phyloP scores from a whole-genome alignment of 2,797 vertebrate species.

The Lagorchestes hirsutus region DNA sequence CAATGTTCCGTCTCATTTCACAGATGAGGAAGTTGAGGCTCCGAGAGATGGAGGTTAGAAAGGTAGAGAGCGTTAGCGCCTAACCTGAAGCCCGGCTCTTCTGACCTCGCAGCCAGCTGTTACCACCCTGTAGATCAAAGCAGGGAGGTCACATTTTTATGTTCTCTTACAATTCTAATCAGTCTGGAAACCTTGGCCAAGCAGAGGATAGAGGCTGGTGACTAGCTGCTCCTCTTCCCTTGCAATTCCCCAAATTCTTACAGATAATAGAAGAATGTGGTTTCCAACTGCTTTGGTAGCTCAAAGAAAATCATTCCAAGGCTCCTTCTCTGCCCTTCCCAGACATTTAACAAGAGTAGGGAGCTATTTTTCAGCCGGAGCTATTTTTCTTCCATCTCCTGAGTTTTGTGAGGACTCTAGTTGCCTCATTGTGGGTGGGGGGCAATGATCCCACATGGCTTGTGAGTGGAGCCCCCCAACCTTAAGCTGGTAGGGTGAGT shows the following conservation, averaged over 20 bases:
- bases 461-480: background rate
- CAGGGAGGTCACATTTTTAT: background rate
- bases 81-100: background rate
- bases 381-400: background rate
- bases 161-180: background rate
- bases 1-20: background rate
- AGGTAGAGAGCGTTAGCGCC: background rate
- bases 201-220: background rate
- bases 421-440: background rate
- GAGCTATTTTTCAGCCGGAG: background rate
- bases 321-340: background rate
- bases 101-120: background rate
- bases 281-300: background rate
- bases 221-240: background rate
- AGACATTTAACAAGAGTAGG: background rate
- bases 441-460: background rate
- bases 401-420: background rate
- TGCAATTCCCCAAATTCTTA: background rate
- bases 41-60: background rate
- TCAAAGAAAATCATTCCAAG: background rate
- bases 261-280: background rate
- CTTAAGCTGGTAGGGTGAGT: background rate
- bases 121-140: background rate
- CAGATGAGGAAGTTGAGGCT: background rate
- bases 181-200: background rate